Base-by-base conservation (phyloP, 2,888 invertebrate species). In the Mesoligia furuncula region DNA sequence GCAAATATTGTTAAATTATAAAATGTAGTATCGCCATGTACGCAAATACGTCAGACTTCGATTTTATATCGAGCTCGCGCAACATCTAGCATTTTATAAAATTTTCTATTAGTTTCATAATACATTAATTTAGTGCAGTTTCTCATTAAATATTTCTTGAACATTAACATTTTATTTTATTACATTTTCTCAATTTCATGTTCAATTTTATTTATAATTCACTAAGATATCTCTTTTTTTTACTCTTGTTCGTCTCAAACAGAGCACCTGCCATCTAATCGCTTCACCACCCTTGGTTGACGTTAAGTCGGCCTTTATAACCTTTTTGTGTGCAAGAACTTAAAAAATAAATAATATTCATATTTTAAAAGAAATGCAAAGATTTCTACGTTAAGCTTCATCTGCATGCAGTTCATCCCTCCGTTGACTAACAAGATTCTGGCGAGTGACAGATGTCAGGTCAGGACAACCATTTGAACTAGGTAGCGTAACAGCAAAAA, bases 401-500 rank as follows among this genome's bases (percentile, higher is more conserved):
- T 42, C 57, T 79, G 36, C 65, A 73, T 79, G 66, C 73, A 79
- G 27, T 79, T 79, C 42, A 65, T 42, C 1, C 4, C 13, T 31
- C 4, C 13, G n/a, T n/a, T 24, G 42, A 57, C 68, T 78, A 65
- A 78, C 45, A 54, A 78, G 70, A 17, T 24, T n/a, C 62, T 64
- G 70, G 78, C 27, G n/a, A 79, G 17, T 77, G 78, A 62, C 78
- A 79, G 39, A 42, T 66, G 78, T 73, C 73, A 73, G n/a, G 1
- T 27, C 48, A 71, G n/a, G 5, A 39, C 48, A 78, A 31, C 36
- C 36, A 27, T 64, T 62, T 70, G 64, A 9, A 65, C 3, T 42
- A 42, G 31, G 39, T 57, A 79, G 17, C 62, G 65, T 51, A 31
- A n/a, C 4, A 54, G 45, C 36, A 24, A 54, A 39, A 64, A 78